Evolutionary conservation across 37 sponge, comb jelly and placozoan species (phyloP), one percentile per base, ranked within the genome.

Genomic region (Aplysina aerophoba): DNA sequence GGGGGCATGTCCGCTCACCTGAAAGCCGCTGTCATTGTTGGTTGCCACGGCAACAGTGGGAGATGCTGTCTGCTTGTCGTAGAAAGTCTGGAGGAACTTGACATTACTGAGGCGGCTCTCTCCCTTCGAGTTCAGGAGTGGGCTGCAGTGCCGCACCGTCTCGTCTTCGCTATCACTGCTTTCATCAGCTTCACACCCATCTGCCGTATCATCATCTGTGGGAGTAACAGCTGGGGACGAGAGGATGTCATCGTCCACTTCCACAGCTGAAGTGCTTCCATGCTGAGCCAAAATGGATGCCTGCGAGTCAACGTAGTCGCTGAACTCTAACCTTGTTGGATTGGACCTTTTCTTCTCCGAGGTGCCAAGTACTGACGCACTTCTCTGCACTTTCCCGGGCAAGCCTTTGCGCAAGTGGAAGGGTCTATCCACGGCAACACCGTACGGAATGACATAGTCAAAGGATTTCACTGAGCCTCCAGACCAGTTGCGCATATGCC

Each of bases 1-100:
- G n/a, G n/a, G n/a, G n/a, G n/a, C n/a, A n/a, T n/a, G n/a, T n/a
- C n/a, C n/a, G n/a, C n/a, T 75, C 38, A 75, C 78, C 53, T 75
- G 78, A 40, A 75, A 75, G 21, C 78, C 78, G 25, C 78, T 75
- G 54, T 75, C 78, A 75, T 75, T 40, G 71, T 69, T 69, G 71
- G 35, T 17, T 21, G 78, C 37, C 24, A 75, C 2, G 28, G 64
- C 64, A 28, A 27, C 28, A n/a, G 28, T 27, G n/a, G 78, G 50
- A 21, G 78, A 15, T 22, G 24, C 24, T 11, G 5, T 53, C 21
- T 41, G 20, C 53, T 75, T 75, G 78, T 75, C 78, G 25, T 75
- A 75, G 53, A 75, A 75, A 15, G 78, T 75, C 54, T 75, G 39
- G 24, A 75, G 54, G 25, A 75, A 15, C 11, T 40, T 31, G 21